Evolutionary conservation across 1,140 invertebrate species (phyloP).

Genomic region (Aphaenogaster ashmeadi): DNA sequence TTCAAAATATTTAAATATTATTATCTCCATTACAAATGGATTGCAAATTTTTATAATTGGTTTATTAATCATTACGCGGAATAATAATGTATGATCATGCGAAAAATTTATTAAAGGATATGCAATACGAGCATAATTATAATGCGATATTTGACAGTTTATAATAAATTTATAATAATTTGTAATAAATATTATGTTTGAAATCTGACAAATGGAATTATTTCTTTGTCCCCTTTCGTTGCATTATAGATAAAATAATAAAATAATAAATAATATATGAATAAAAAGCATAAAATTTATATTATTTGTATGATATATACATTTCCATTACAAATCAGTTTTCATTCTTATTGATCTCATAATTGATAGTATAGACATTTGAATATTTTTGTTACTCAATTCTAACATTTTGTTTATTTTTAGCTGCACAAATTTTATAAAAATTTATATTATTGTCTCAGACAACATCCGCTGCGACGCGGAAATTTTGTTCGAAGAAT

Average conservation of each 20-base stretch:
- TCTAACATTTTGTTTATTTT: background rate
- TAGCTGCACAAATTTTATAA: background rate
- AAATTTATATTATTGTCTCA: background rate
- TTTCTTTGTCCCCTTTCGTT: background rate
- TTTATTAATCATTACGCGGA: constrained; percentile 3
- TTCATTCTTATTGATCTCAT: background rate
- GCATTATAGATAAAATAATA: background rate
- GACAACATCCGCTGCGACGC: background rate
- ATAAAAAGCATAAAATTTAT: too few species aligned
- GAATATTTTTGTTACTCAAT: background rate
- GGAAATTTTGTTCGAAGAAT: background rate
- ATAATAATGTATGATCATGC: background rate
- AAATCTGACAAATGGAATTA: background rate
- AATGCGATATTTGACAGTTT: background rate
- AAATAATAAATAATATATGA: background rate
- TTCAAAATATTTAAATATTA: background rate
- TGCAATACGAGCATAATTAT: background rate
- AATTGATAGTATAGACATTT: background rate
- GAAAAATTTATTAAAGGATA: constrained; percentile 12
- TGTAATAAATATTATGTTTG: background rate
- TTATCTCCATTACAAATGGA: background rate
- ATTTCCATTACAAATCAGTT: background rate
- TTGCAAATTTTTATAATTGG: constrained; percentile 6
- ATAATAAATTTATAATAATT: background rate
- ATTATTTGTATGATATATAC: background rate